phyloP scores from a whole-genome alignment of 2,888 invertebrate species.

The Apotomis capreana region DNA sequence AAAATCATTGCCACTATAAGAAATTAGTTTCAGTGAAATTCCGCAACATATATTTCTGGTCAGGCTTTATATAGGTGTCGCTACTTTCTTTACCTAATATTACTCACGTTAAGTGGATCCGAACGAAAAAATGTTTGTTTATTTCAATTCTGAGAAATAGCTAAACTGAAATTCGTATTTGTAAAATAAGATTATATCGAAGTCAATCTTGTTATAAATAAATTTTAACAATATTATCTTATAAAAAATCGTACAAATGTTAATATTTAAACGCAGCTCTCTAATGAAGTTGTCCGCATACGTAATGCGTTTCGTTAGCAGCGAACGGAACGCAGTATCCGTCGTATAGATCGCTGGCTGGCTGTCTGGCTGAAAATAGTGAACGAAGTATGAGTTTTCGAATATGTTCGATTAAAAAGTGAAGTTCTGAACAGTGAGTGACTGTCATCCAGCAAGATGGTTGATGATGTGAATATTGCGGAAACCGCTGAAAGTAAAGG shows the following conservation, averaged over 20 bases:
- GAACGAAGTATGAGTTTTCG: slow-evolving; percentile 82
- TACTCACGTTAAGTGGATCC: too few relatives aligned
- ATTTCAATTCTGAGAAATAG: too few relatives aligned
- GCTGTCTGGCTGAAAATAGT: slow-evolving; percentile 81
- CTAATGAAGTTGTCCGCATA: slow-evolving; percentile 44
- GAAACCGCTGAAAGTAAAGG: slow-evolving; percentile 83
- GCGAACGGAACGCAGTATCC: slow-evolving; percentile 82
- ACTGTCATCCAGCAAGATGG: slow-evolving; percentile 83
- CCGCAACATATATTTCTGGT: too few relatives aligned
- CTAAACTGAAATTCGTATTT: too few relatives aligned
- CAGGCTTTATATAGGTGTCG: too few relatives aligned
- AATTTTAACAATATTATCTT: not conserved
- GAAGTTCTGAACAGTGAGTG: slow-evolving; percentile 78
- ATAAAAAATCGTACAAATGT: not conserved
- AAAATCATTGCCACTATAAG: too few relatives aligned
- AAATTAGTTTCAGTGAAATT: too few relatives aligned
- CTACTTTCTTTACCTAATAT: too few relatives aligned
- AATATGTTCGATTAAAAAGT: slow-evolving; percentile 83
- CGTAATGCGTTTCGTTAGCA: slow-evolving; percentile 67
- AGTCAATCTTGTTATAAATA: not conserved
- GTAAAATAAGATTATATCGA: not conserved
- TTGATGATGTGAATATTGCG: slow-evolving; percentile 82
- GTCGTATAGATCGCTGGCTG: slow-evolving; percentile 81
- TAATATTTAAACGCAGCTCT: slow-evolving; percentile 27
- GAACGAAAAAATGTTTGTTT: too few relatives aligned